Evolutionary conservation across 2,888 invertebrate genomes (phyloP).

Genomic region (Cantharis rufa): DNA sequence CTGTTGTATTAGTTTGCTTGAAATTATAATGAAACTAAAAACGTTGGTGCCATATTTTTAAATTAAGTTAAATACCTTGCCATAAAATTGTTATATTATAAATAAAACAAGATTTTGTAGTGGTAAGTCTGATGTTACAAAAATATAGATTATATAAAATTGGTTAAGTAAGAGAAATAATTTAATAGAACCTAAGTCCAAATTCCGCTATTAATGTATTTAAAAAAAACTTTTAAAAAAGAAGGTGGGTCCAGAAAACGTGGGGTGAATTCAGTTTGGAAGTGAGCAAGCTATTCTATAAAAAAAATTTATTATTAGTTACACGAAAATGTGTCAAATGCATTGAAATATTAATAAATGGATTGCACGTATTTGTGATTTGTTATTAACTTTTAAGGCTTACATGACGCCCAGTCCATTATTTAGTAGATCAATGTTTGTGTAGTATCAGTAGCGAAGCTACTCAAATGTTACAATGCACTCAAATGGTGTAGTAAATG

Average conservation of each 20-base stretch:
- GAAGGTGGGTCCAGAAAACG: background rate
- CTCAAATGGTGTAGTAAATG: background rate
- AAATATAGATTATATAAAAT: constrained; percentile 1
- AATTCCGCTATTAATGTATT: background rate
- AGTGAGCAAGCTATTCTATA: background rate
- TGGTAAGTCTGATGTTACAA: constrained; percentile 1
- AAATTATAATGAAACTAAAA: constrained; percentile 15
- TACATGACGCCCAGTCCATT: background rate
- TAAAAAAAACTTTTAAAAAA: background rate
- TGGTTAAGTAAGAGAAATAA: background rate
- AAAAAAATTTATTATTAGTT: background rate
- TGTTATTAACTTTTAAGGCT: background rate
- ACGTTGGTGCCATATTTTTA: constrained; percentile 34
- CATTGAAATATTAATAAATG: background rate
- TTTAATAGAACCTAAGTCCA: background rate
- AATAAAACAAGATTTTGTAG: background rate
- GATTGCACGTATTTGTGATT: background rate
- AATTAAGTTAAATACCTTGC: constrained; percentile 32
- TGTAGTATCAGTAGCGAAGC: background rate
- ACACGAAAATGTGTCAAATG: background rate
- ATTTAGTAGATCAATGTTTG: background rate
- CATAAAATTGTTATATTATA: constrained; percentile 18
- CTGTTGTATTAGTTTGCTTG: background rate
- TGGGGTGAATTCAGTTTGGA: background rate
- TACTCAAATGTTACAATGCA: background rate